Evolutionary conservation across 2,113 vertebrate genomes (phyloP), one percentile per base, ranked within the genome.

Genomic region (Halcyon senegalensis): DNA sequence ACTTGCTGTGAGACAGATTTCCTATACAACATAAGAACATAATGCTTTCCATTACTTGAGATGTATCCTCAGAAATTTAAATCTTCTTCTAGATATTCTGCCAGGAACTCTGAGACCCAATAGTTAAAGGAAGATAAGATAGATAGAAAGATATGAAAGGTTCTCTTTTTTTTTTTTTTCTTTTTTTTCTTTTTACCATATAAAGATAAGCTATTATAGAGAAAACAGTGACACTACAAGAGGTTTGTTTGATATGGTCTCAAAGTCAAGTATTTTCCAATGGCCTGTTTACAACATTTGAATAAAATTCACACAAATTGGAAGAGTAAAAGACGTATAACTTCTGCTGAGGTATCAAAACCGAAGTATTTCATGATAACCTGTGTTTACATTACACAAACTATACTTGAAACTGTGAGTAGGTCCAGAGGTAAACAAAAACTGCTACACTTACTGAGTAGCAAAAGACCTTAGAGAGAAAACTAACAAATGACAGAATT

Each of bases 1-100:
- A 53, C 91, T 94, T 75, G 41, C 77, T 87, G 70, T 43, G 69
- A 94, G 72, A 92, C 87, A 92, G 55, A 85, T 93, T 95, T 95
- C 59, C 62, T 89, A 28, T 67, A 76, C 63, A 58, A 39, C 5
- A 2, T 33, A 72, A 84, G 92, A 86, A 89, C 37, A 39, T 56
- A 73, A 30, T 46, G n/a, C 74, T 66, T 92, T 70, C 50, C 41
- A 59, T 74, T 87, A 91, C 86, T 79, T 74, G 53, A 87, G 69
- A 64, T 63, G 13, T 44, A 75, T 1, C 23, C 58, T 90, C 53
- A 84, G 69, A 93, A 95, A 75, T 66, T 11, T 90, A 76, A 87
- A 74, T 70, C 48, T 89, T 70, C 48, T 89, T 27, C 43, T 55
- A 80, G 64, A 88, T 78, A 70, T 63, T 91, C 66, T 85, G 50